phyloP scores from a whole-genome alignment of 2,888 invertebrate species.

The Adelphocoris suturalis region DNA sequence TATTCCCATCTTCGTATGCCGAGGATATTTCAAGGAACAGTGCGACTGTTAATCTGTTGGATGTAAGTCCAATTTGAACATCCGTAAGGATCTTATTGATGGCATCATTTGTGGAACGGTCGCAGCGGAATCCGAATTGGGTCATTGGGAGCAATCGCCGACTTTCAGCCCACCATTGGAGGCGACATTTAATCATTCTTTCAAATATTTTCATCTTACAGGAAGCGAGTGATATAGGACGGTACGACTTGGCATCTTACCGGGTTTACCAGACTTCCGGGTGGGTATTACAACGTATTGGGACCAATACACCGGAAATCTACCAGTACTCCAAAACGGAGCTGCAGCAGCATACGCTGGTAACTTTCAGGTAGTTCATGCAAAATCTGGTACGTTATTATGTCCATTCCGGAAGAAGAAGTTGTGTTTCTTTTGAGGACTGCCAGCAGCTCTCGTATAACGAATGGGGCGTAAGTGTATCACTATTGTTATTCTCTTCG shows the following conservation, averaged over 20 bases:
- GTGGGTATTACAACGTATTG: neutral
- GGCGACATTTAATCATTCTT: slow-evolving; percentile 1
- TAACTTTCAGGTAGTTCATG: neutral
- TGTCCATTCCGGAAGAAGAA: neutral
- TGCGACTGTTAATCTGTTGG: neutral
- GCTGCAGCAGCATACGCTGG: neutral
- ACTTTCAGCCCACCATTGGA: neutral
- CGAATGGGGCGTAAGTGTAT: neutral
- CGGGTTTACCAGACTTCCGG: neutral
- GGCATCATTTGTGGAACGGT: neutral
- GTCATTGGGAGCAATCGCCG: neutral
- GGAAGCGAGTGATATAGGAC: neutral
- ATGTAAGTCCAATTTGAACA: neutral
- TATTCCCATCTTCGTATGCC: neutral
- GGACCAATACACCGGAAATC: neutral
- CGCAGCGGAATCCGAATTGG: neutral
- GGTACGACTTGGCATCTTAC: neutral
- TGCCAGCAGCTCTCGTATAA: slow-evolving; percentile 1
- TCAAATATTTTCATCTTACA: neutral
- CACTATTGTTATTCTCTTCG: neutral
- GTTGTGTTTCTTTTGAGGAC: slow-evolving; percentile 26
- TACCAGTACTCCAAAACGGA: neutral
- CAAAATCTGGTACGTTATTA: neutral
- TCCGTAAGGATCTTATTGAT: neutral
- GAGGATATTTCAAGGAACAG: neutral